A percentile compares a stretch with the other conserved stretches of the same genome.
phyloP scores from a whole-genome alignment of 2,888 invertebrate genomes.

The Xestia sexstrigata region DNA sequence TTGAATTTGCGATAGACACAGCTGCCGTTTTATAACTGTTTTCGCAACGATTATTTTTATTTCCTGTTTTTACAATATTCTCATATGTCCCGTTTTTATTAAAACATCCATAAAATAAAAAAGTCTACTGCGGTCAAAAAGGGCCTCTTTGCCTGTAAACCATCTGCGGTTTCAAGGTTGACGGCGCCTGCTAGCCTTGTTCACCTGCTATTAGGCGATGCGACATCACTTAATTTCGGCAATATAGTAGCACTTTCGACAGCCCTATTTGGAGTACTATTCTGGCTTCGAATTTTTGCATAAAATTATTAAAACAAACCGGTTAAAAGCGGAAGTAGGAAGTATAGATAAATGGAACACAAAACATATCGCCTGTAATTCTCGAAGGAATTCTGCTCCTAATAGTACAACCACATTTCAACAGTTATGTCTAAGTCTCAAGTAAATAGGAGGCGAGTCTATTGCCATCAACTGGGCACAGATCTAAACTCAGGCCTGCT shows the following conservation, averaged over 20 bases:
- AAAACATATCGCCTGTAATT: background rate
- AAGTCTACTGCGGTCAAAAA: constrained; percentile 14
- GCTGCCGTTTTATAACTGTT: constrained; percentile 23
- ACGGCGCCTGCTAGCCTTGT: constrained; percentile 74
- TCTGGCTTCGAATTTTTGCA: constrained; percentile 8
- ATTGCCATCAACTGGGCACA: background rate
- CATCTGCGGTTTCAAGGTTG: constrained; percentile 74
- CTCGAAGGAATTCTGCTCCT: background rate
- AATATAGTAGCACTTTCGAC: constrained; percentile 60
- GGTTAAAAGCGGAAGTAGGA: background rate
- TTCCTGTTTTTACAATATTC: background rate
- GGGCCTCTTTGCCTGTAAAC: constrained; percentile 56
- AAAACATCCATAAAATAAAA: constrained; percentile 6
- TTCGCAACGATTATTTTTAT: background rate
- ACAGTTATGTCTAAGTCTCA: no score
- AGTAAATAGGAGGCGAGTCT: background rate
- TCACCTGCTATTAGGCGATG: constrained; percentile 65
- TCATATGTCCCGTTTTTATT: background rate
- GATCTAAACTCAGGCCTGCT: background rate
- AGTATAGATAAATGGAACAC: background rate
- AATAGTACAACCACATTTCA: background rate
- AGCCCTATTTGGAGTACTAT: constrained; percentile 40
- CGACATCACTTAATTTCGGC: constrained; percentile 71
- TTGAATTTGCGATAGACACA: constrained; percentile 8
- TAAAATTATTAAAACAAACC: background rate